Conservation (phyloP, 1,140 invertebrate species). For the Myzus persicae region DNA sequence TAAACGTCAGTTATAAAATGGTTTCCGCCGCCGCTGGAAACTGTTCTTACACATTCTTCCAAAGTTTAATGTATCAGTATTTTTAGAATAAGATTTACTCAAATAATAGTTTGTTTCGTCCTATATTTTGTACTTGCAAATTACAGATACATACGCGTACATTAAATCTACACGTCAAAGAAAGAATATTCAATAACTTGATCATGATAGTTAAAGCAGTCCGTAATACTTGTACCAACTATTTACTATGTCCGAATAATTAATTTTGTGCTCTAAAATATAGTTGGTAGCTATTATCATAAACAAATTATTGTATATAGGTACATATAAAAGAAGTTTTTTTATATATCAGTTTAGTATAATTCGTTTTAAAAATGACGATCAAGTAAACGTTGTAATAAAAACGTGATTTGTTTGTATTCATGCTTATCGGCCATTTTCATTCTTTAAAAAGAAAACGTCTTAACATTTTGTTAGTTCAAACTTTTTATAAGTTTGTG, state of each 20-base stretch:
- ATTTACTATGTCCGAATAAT: neutral
- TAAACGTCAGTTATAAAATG: conserved; percentile 1
- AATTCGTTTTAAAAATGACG: neutral
- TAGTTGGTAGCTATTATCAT: neutral
- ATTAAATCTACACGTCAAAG: too few species aligned
- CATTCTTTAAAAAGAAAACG: neutral
- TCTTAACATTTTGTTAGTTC: neutral
- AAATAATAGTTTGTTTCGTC: neutral
- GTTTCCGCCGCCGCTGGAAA: neutral
- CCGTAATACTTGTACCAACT: neutral
- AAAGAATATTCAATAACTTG: neutral
- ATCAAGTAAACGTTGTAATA: neutral
- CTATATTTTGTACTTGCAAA: neutral
- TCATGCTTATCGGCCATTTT: neutral
- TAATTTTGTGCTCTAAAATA: neutral
- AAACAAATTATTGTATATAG: too few species aligned
- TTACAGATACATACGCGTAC: too few species aligned
- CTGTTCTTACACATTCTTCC: neutral
- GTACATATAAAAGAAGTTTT: neutral
- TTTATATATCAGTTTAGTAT: neutral
- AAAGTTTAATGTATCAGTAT: neutral
- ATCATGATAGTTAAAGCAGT: neutral
- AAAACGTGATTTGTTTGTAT: neutral
- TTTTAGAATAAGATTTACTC: neutral
- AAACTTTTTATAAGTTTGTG: neutral